phyloP scores from a whole-genome alignment of 2,113 vertebrate species.

The Pollachius pollachius region DNA sequence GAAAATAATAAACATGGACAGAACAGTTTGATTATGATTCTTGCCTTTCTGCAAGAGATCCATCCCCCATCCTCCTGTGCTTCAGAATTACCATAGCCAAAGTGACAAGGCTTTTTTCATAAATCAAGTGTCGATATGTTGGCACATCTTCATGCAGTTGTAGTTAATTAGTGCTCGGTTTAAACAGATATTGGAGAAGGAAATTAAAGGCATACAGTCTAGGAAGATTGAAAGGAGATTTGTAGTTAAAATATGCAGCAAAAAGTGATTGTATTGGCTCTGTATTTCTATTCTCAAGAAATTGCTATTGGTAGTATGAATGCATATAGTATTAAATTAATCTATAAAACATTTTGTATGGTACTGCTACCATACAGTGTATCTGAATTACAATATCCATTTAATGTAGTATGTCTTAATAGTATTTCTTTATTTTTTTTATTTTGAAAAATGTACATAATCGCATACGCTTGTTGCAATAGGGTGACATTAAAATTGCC shows the following conservation, averaged over 20 bases:
- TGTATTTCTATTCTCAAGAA: constrained; percentile 22
- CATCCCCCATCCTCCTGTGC: constrained; percentile 54
- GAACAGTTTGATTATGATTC: constrained; percentile 65
- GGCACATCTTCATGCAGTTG: constrained; percentile 37
- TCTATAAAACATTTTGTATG: background rate
- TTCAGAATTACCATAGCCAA: constrained; percentile 52
- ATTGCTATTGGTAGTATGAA: background rate
- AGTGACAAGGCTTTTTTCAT: constrained; percentile 52
- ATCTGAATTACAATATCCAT: no score
- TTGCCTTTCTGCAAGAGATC: constrained; percentile 57
- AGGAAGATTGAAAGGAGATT: constrained; percentile 11
- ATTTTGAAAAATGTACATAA: constrained; percentile 6
- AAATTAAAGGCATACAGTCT: constrained; percentile 32
- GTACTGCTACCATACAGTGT: no score
- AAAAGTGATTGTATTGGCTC: constrained; percentile 36
- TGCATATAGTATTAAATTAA: background rate
- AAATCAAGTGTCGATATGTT: constrained; percentile 43
- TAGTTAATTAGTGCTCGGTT: constrained; percentile 39
- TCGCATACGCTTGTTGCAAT: no score
- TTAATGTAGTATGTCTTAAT: no score
- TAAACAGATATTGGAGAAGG: constrained; percentile 27
- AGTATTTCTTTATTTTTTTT: no score
- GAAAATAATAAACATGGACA: constrained; percentile 38
- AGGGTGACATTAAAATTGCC: background rate
- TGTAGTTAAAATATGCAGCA: constrained; percentile 30